These are phyloP conservation scores for Calephelis nemesis DNA, from an alignment of 1,140 invertebrate species.

Conservation along the genomic window DNA sequence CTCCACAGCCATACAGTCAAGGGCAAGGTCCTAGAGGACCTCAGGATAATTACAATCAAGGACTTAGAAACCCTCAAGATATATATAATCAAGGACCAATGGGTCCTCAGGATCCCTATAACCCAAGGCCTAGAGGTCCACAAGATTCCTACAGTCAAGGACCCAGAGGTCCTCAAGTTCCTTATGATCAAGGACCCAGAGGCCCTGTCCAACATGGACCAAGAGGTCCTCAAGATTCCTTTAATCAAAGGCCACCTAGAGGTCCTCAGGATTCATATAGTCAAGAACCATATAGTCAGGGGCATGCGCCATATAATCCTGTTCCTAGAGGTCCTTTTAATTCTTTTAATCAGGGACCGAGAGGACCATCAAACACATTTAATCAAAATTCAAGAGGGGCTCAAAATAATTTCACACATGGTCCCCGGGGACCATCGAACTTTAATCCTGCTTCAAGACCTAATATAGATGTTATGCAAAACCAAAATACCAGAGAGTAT, in stretches of 20 bases:
- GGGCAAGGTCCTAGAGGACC: conserved; percentile 20
- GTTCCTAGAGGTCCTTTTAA: neutral
- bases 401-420: conserved; percentile 10
- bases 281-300: neutral
- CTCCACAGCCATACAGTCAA: conserved; percentile 21
- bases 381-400: conserved; percentile 12
- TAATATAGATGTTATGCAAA: neutral
- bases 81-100: conserved; percentile 20
- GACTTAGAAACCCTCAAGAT: conserved; percentile 6
- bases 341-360: conserved; percentile 4
- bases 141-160: conserved; percentile 24
- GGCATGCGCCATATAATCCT: neutral
- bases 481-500: neutral
- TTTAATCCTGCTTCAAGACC: conserved; percentile 5
- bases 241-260: neutral
- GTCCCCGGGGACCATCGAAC: conserved; percentile 1
- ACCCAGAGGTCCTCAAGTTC: conserved; percentile 16
- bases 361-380: conserved; percentile 2
- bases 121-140: conserved; percentile 11
- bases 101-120: conserved; percentile 18
- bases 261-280: neutral
- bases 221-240: conserved; percentile 2
- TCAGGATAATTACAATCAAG: conserved; percentile 24
- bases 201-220: conserved; percentile 1
- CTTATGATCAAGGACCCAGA: neutral